These are phyloP conservation scores for Ceratina calcarata DNA, from an alignment of 1,140 invertebrate species.

Conservation along the genomic window DNA sequence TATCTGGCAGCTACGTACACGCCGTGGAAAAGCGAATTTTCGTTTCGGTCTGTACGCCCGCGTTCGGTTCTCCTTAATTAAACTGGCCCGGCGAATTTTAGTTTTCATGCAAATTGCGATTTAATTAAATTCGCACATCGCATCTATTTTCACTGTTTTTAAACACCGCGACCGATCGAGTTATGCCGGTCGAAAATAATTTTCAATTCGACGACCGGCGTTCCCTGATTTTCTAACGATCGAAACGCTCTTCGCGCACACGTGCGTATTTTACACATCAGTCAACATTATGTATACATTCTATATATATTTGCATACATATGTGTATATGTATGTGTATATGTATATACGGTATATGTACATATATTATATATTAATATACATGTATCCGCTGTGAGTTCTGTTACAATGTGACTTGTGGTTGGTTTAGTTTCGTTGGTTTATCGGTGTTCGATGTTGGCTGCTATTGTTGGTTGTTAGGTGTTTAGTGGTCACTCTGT, in stretches of 20 bases:
- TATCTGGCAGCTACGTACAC: neutral
- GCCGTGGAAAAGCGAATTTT: conserved; percentile 6
- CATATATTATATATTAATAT: conserved; percentile 28
- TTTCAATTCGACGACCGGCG: too few relatives aligned
- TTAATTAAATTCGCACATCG: conserved; percentile 8
- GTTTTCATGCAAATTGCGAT: neutral
- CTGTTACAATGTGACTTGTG: conserved; percentile 77
- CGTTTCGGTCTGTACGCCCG: neutral
- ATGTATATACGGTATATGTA: conserved; percentile 1
- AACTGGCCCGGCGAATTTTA: conserved; percentile 11
- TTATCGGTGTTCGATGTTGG: conserved; percentile 80
- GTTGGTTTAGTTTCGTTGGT: conserved; percentile 78
- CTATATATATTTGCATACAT: conserved; percentile 39
- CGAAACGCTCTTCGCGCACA: conserved; percentile 62
- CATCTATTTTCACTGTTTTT: neutral
- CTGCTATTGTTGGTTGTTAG: conserved; percentile 80
- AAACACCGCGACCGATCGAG: too few relatives aligned
- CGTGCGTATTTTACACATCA: conserved; percentile 62
- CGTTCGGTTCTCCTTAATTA: conserved; percentile 36
- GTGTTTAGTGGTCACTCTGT: conserved; percentile 80
- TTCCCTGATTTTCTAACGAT: neutral
- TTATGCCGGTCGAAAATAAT: too few relatives aligned
- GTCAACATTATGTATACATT: conserved; percentile 55
- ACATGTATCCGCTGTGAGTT: conserved; percentile 75
- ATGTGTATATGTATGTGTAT: conserved; percentile 24